These are phyloP conservation scores for Bubalus kerabau DNA, from an alignment of 2,113 vertebrate genomes.

Conservation along the genomic window DNA sequence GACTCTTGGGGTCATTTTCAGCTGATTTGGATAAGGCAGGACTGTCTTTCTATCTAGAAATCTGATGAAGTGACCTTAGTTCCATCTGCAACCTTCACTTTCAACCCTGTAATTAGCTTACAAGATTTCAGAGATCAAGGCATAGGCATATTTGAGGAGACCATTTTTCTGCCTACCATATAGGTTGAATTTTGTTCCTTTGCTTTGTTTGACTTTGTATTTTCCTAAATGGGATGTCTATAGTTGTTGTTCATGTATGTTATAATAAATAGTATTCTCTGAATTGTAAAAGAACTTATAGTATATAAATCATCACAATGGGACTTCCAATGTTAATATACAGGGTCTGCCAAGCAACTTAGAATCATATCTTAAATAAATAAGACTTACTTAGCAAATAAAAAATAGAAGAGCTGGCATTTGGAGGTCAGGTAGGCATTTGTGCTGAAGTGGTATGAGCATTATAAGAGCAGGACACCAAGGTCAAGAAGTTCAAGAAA, in stretches of 20 bases:
- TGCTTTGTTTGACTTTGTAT: neutral
- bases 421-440: neutral
- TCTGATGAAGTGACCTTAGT: neutral
- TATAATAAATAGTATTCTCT: neutral
- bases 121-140: neutral
- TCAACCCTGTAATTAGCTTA: neutral
- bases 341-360: neutral
- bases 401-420: neutral
- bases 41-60: neutral
- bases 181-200: neutral
- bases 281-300: neutral
- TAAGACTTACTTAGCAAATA: neutral
- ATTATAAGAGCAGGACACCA: neutral
- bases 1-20: neutral
- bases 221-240: neutral
- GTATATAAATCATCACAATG: neutral
- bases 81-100: neutral
- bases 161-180: neutral
- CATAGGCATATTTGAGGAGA: rapidly evolving
- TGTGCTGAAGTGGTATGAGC: neutral
- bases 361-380: neutral
- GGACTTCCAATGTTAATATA: neutral
- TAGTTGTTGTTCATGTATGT: neutral
- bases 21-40: neutral
- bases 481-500: neutral